Base-by-base conservation (phyloP, 1,140 invertebrate species). In the Luehdorfia chinensis region DNA sequence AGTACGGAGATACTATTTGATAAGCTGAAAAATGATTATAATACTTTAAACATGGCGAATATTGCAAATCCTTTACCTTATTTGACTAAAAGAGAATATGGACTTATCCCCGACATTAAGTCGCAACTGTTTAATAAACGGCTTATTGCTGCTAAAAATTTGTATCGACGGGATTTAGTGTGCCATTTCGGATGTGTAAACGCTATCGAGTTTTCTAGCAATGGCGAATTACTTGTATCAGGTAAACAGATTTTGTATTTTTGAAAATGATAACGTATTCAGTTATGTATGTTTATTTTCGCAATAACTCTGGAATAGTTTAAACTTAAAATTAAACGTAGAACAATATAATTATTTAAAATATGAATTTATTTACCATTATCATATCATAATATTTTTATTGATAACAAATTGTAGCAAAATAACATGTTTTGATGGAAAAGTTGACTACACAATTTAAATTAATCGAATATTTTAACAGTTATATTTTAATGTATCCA, bases 131-230 rank as follows among this genome's bases (percentile, higher is more conserved):
- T 93, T 56, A 88, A 88, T 54, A 89, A 91, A 37, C 90, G 93
- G 39, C 81, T 94, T 27, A 77, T 86, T 15, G 83, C 84, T 33
- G 92, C 93, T 1, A 90, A 90, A 68, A 94, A 92, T 83, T 88
- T 97, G 9, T 97, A 93, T 76, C 90, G 93, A 41, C 94, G 94
- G 59, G 94, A 98, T 89, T 88, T 98, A 9, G 88, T 92, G 46
- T 94, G 93, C 18, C 97, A 98, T 88, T 98, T 92, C 89, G 97
- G 97, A 58, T 98, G 97, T 90, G 95, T 98, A 14, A 98, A 98
- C 90, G 96, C 96, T 14, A 94, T 98, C 58, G 97, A 98, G 84
- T 98, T 98, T 89, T 97, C 95, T 2, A 90, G 91, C 39, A 91
- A 95, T 84, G 96, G 96, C 51, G 91, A 95, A 73, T 90, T 92